phyloP scores from a whole-genome alignment of 2,888 invertebrate genomes.

The Lamellibrachia satsuma region DNA sequence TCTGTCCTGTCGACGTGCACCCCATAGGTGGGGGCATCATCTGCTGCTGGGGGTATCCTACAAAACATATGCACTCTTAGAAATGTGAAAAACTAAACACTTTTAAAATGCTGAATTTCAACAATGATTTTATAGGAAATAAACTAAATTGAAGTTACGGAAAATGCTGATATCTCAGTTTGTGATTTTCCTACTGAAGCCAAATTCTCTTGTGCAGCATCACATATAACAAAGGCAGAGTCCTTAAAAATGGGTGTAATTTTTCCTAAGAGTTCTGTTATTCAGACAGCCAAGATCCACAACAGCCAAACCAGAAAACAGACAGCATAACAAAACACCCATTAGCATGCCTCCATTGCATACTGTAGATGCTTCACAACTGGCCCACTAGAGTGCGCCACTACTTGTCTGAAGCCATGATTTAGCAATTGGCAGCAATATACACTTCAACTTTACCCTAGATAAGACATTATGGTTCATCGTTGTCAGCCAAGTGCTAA shows the following conservation, averaged over 20 bases:
- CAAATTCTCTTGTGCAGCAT: too few relatives aligned
- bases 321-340: background rate
- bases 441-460: background rate
- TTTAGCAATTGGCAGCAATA: background rate
- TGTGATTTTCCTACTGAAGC: too few relatives aligned
- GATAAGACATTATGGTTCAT: too few relatives aligned
- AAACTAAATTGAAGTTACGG: too few relatives aligned
- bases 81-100: background rate
- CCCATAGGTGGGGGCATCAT: slow-evolving; percentile 72
- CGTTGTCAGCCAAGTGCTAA: too few relatives aligned
- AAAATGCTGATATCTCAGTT: too few relatives aligned
- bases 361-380: background rate
- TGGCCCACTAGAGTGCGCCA: background rate
- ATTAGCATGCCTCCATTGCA: background rate
- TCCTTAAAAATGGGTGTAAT: too few relatives aligned
- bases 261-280: too few relatives aligned
- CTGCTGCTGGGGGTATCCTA: slow-evolving; percentile 72
- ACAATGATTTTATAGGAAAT: too few relatives aligned
- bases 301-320: background rate
- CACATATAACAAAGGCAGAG: too few relatives aligned
- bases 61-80: slow-evolving; percentile 26
- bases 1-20: slow-evolving; percentile 28
- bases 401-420: background rate
- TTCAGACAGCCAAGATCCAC: background rate
- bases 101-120: background rate